Base-by-base conservation (phyloP, 2,797 vertebrate genomes). In the Parotocinclus haroldoi region DNA sequence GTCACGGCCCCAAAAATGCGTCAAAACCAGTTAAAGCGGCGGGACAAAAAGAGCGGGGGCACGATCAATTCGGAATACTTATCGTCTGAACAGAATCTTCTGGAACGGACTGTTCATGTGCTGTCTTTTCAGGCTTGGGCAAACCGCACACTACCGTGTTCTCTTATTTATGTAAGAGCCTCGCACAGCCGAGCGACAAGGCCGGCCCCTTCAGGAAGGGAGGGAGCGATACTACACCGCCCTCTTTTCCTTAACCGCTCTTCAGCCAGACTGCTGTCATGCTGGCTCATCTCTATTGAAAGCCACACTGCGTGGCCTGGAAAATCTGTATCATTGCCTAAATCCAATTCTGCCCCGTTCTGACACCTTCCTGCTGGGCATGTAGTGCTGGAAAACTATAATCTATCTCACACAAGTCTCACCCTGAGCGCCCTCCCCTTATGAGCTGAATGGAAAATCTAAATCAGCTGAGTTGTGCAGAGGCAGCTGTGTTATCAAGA, bases 401-500 rank as follows among this genome's bases (percentile, higher is more conserved):
- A 70, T 67, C 52, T 65, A 16, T 68, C 52, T 40, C 58, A 44
- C 39, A 61, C 63, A 36, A 40, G 14, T 42, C 16, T 13, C 49
- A 52, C 48, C 40, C 19, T 40, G 36, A 57, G 45, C 52, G n/a
- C 49, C 66, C 68, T 65, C 65, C 64, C 67, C 56, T 68, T 63
- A 53, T 49, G 14, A 63, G 65, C 63, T 16, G 61, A 38, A 72
- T 76, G 78, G 78, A 79, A 79, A 79, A 76, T 76, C 65, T 69
- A 71, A 65, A 77, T 76, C 75, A 77, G 76, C 76, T 74, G 72
- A 77, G 71, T 67, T 69, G 71, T 69, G 65, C 70, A 69, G 63
- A 49, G 59, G 61, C 78, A 79, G 78, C 75, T 77, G 78, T 77
- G 78, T 75, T 79, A 77, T 76, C 71, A 72, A 78, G 70, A 69